Evolutionary conservation across 2,113 vertebrate species (phyloP).

Genomic region (Chamaea fasciata): DNA sequence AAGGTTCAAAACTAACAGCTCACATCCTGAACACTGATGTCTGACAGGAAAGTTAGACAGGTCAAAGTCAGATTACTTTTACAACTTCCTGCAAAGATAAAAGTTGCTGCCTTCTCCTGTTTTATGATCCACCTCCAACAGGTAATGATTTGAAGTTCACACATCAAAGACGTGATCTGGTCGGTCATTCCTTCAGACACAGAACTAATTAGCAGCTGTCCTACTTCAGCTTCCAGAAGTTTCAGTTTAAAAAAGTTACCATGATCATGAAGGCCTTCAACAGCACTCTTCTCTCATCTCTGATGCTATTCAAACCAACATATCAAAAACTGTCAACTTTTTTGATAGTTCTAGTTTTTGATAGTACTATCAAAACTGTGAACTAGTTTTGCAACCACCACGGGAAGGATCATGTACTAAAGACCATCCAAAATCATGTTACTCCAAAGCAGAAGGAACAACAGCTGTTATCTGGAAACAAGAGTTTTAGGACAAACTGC

Average conservation of each 20-base stretch:
- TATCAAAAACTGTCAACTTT: neutral
- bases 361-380: too few species aligned
- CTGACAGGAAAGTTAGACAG: constrained; percentile 8
- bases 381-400: neutral
- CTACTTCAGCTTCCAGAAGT: constrained; percentile 21
- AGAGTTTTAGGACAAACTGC: neutral
- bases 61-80: constrained; percentile 4
- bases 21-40: neutral
- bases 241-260: neutral
- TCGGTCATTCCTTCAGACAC: neutral
- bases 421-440: neutral
- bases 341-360: too few species aligned
- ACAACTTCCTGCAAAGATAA: neutral
- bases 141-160: neutral
- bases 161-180: neutral
- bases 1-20: constrained; percentile 2
- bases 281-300: neutral
- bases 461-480: neutral
- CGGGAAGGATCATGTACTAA: neutral
- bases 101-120: neutral
- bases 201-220: neutral
- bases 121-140: neutral
- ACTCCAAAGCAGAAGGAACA: neutral
- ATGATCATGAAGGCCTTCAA: neutral
- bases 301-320: neutral